phyloP scores from a whole-genome alignment of 2,888 invertebrate genomes.

The Nudaria mundana region DNA sequence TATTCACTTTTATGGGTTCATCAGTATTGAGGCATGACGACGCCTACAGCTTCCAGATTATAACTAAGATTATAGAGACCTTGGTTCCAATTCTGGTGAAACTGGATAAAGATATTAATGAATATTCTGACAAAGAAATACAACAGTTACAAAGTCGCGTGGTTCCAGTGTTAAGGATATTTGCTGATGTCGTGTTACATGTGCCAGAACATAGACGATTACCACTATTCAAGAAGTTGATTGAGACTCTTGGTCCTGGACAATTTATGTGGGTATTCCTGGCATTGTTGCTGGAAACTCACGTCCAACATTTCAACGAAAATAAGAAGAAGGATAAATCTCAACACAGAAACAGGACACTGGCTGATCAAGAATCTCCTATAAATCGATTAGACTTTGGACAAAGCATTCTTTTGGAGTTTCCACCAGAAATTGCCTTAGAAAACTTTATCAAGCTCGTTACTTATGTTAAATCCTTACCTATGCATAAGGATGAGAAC shows the following conservation, averaged over 20 bases:
- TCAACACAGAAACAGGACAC: constrained; percentile 34
- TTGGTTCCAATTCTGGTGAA: constrained; percentile 92
- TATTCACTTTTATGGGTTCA: constrained; percentile 98
- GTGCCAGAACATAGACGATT: constrained; percentile 95
- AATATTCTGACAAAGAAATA: constrained; percentile 55
- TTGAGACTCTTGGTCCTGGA: constrained; percentile 85
- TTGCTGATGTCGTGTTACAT: constrained; percentile 94
- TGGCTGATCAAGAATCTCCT: constrained; percentile 68
- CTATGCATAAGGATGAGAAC: constrained; percentile 82
- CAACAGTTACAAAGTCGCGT: constrained; percentile 71
- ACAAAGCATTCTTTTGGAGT: constrained; percentile 84
- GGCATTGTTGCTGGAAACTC: constrained; percentile 86
- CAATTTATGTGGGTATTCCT: constrained; percentile 87
- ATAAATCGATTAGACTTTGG: constrained; percentile 85
- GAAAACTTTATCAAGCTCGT: constrained; percentile 85
- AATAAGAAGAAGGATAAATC: constrained; percentile 61
- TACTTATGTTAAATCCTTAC: constrained; percentile 84
- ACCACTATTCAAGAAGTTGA: constrained; percentile 89
- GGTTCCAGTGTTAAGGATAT: constrained; percentile 90
- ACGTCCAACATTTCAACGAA: constrained; percentile 81
- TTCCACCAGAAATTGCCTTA: constrained; percentile 83
- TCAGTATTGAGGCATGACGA: constrained; percentile 96
- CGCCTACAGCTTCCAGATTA: constrained; percentile 96
- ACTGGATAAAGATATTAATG: constrained; percentile 57
- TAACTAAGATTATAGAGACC: constrained; percentile 93